phyloP scores from a whole-genome alignment of 2,888 invertebrate species.

The Drosophila meridiana region DNA sequence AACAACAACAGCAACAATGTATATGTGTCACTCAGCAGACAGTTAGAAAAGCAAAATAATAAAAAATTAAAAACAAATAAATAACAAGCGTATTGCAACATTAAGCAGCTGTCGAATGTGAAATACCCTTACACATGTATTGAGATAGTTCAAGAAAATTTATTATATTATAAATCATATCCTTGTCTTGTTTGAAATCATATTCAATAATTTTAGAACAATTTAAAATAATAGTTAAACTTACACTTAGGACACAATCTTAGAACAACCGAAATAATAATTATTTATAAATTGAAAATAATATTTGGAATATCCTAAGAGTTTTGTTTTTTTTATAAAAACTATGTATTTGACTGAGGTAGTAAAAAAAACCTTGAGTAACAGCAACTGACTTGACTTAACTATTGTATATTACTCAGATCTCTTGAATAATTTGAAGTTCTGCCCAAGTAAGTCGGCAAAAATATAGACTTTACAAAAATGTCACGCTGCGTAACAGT shows the following conservation, averaged over 20 bases:
- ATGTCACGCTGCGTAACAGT: constrained; percentile 5
- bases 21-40: constrained; percentile 44
- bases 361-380: no score
- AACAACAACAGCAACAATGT: constrained; percentile 2
- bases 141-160: background rate
- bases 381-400: no score
- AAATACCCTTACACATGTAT: constrained; percentile 9
- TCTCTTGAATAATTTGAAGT: background rate
- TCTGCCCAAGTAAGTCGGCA: background rate
- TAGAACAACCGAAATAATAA: no score
- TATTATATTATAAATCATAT: no score
- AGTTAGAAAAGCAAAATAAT: constrained; percentile 19
- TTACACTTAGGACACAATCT: no score
- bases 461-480: background rate
- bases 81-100: constrained; percentile 11
- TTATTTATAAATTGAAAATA: no score
- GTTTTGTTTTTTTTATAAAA: no score
- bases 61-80: constrained; percentile 27
- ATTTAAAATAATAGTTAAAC: no score
- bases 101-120: background rate
- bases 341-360: no score
- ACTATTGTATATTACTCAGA: background rate
- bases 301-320: no score
- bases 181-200: no score
- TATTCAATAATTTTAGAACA: no score